Base-by-base conservation (phyloP, 1,140 invertebrate genomes). In the Brachionus angularis region DNA sequence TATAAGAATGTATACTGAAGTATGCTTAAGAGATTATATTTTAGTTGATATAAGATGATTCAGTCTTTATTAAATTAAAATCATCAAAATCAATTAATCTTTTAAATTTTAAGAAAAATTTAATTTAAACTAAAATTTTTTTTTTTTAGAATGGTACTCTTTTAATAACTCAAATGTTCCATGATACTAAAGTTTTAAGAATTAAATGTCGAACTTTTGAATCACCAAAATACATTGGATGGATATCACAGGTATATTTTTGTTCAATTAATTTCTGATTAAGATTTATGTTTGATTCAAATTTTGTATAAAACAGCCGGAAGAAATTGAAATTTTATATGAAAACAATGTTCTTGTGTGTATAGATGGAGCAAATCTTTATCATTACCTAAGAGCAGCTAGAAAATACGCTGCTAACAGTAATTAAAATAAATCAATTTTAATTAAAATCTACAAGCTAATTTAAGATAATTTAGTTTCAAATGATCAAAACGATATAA, bases 1-100 rank as follows among this genome's bases (percentile, higher is more conserved):
- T 82, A 83, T 96, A 33, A 84, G 87, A 73, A 91, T 96, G 82
- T 96, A 93, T 78, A 91, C 90, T 8, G 92, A 89, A 79, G 87
- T 88, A 81, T 78, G 73, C 71, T 72, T 16, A 21, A 3, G 25
- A 39, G 69, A 18, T 33, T 55, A 52, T 44, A 33, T 47, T 44
- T 73, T 31, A 10, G 27, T 55, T 50, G 23, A 18, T 27, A 55
- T 33, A 44, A 42, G 39, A 49, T 72, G n/a, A n/a, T n/a, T n/a
- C n/a, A n/a, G n/a, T n/a, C n/a, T n/a, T n/a, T n/a, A n/a, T n/a
- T n/a, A n/a, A n/a, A n/a, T n/a, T n/a, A n/a, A n/a, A n/a, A n/a
- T n/a, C n/a, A n/a, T n/a, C n/a, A n/a, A n/a, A n/a, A n/a, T n/a
- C n/a, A n/a, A n/a, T n/a, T n/a, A n/a, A n/a, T n/a, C n/a, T n/a